Conservation (phyloP, 2,888 invertebrate species). For the Drosophila pseudotakahashii region DNA sequence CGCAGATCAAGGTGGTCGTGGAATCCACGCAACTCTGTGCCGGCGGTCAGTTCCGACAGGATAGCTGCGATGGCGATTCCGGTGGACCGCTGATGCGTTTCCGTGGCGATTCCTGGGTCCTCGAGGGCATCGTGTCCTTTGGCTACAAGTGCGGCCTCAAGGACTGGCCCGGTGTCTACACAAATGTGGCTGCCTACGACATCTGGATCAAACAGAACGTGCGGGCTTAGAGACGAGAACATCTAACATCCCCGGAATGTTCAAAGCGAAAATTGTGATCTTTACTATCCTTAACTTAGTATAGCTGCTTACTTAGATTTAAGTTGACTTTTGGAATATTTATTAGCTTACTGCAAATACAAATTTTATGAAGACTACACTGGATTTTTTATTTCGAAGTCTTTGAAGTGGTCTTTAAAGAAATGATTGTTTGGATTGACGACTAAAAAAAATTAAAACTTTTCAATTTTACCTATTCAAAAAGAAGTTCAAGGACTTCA, state of each 20-base stretch:
- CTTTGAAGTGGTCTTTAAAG: too few relatives aligned
- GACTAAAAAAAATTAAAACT: too few relatives aligned
- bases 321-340: background rate
- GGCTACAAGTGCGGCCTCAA: conserved; percentile 88
- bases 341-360: conserved; percentile 2
- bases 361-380: background rate
- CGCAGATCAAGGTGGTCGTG: conserved; percentile 72
- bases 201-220: conserved; percentile 84
- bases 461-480: too few relatives aligned
- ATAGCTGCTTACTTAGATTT: background rate
- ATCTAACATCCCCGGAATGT: conserved; percentile 7
- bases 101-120: conserved; percentile 85
- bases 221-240: conserved; percentile 40
- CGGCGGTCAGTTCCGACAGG: conserved; percentile 88
- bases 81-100: conserved; percentile 90
- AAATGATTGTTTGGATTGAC: too few relatives aligned
- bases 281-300: conserved; percentile 31
- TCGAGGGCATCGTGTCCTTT: conserved; percentile 88
- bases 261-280: conserved; percentile 69
- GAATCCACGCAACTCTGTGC: conserved; percentile 87
- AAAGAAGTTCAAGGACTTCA: too few relatives aligned
- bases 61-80: conserved; percentile 91
- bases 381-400: background rate
- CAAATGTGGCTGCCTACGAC: conserved; percentile 86
- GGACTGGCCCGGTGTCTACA: conserved; percentile 88